These are phyloP conservation scores for Oligia fasciuncula DNA, from an alignment of 2,888 invertebrate species.

Conservation along the genomic window DNA sequence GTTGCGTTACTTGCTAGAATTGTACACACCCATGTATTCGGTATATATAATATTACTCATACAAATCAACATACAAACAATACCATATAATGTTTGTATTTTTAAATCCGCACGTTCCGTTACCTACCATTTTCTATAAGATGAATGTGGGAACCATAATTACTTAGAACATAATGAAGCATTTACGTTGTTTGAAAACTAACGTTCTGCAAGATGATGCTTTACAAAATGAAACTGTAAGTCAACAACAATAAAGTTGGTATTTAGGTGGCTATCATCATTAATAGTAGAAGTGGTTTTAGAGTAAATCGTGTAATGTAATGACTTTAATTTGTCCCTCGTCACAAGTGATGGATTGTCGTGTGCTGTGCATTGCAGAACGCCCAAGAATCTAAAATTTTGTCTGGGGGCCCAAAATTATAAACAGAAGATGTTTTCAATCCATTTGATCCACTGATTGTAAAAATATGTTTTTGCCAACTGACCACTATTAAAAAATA, in stretches of 20 bases:
- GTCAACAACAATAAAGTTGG: not conserved
- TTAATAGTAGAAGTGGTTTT: conserved; percentile 8
- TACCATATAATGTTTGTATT: conserved; percentile 45
- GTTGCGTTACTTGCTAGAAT: conserved; percentile 6
- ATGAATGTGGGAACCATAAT: conserved; percentile 63
- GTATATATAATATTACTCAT: conserved; percentile 26
- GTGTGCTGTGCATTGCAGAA: conserved; percentile 40
- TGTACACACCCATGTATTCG: not conserved
- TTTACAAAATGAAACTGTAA: conserved; percentile 11
- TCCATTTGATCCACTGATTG: not conserved
- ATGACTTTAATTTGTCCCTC: conserved; percentile 49
- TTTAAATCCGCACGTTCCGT: conserved; percentile 53
- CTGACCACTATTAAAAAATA: not conserved
- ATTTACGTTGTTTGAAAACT: conserved; percentile 51
- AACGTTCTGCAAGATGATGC: conserved; percentile 6
- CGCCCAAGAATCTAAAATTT: not conserved
- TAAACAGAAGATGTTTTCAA: not conserved
- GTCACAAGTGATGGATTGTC: conserved; percentile 40
- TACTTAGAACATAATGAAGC: conserved; percentile 52
- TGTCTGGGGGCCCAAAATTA: not conserved
- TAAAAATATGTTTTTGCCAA: not conserved
- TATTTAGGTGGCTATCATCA: not conserved
- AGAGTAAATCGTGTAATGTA: conserved; percentile 33
- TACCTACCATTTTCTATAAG: conserved; percentile 49
- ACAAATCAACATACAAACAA: conserved; percentile 50